A percentile compares a stretch with the other conserved stretches of the same genome.
These are phyloP conservation scores for Eulimnadia texana DNA, from an alignment of 1,140 invertebrate genomes.

Conservation along the genomic window DNA sequence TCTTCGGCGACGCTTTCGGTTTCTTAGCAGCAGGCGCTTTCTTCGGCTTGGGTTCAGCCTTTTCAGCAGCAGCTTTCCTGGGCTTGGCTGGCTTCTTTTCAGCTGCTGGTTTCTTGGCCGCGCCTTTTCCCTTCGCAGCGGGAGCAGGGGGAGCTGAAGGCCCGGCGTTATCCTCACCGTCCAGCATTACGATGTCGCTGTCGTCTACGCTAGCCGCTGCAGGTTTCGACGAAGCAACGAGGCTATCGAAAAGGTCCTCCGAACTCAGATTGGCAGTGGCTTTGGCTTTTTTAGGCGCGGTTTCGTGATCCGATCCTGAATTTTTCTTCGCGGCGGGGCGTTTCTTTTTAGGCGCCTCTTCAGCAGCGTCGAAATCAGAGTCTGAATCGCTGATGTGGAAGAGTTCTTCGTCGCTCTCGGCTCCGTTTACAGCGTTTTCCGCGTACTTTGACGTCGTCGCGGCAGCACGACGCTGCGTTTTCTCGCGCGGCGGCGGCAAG, in stretches of 20 bases:
- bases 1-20: conserved; percentile 24
- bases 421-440: conserved; percentile 5
- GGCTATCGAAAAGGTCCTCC: conserved; percentile 13
- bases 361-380: conserved; percentile 8
- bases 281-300: conserved; percentile 7
- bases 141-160: conserved; percentile 16
- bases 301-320: conserved; percentile 11
- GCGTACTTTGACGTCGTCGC: not conserved
- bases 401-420: conserved; percentile 16
- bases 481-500: conserved; percentile 1
- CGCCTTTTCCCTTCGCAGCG: conserved; percentile 13
- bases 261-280: conserved; percentile 6
- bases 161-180: conserved; percentile 17
- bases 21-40: conserved; percentile 19
- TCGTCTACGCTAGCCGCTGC: conserved; percentile 14
- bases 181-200: conserved; percentile 17
- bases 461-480: not conserved
- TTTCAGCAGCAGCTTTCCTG: conserved; percentile 12
- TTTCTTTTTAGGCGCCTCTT: conserved; percentile 13
- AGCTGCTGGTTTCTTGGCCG: conserved; percentile 15
- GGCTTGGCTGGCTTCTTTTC: conserved; percentile 10
- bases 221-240: conserved; percentile 13
- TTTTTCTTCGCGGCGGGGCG: conserved; percentile 8
- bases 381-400: conserved; percentile 18
- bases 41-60: conserved; percentile 9